A percentile compares a stretch with the other conserved stretches of the same genome.
These are phyloP conservation scores for Rhyacichthys aspro DNA, from an alignment of 2,797 vertebrate species.

Conservation along the genomic window DNA sequence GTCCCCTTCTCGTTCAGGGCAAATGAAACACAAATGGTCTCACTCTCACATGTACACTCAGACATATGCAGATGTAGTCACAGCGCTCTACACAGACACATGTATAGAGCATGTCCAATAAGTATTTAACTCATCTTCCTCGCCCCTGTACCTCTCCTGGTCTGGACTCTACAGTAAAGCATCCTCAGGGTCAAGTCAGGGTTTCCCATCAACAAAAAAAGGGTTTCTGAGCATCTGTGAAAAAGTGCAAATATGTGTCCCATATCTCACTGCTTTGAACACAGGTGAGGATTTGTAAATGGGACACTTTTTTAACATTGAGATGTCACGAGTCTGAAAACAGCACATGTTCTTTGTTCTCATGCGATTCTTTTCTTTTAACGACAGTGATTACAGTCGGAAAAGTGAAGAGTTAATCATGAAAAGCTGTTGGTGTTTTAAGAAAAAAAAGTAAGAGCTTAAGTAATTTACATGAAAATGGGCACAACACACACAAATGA, in stretches of 20 bases:
- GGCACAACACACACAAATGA: too few species aligned
- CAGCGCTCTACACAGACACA: constrained; percentile 9
- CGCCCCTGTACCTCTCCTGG: constrained; percentile 6
- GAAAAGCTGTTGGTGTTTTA: too few species aligned
- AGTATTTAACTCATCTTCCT: constrained; percentile 8
- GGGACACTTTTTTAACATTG: constrained; percentile 3
- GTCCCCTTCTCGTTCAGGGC: constrained; percentile 62
- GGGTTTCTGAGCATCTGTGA: constrained; percentile 40
- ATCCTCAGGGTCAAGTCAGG: constrained; percentile 42
- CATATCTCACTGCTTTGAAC: constrained; percentile 49
- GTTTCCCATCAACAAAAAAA: constrained; percentile 31
- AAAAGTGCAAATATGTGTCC: constrained; percentile 26
- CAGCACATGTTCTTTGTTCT: neutral
- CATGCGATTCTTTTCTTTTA: too few species aligned
- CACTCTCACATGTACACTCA: constrained; percentile 40
- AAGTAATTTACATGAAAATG: too few species aligned
- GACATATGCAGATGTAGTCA: constrained; percentile 23
- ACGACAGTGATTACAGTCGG: too few species aligned
- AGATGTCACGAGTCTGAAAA: constrained; percentile 1
- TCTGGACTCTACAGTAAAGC: constrained; percentile 43
- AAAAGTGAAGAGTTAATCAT: too few species aligned
- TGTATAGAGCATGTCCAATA: constrained; percentile 10
- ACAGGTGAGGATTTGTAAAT: constrained; percentile 27
- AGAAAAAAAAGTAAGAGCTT: too few species aligned
- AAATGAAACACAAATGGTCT: constrained; percentile 83